phyloP scores from a whole-genome alignment of 1,140 invertebrate genomes.

The Delia radicum region DNA sequence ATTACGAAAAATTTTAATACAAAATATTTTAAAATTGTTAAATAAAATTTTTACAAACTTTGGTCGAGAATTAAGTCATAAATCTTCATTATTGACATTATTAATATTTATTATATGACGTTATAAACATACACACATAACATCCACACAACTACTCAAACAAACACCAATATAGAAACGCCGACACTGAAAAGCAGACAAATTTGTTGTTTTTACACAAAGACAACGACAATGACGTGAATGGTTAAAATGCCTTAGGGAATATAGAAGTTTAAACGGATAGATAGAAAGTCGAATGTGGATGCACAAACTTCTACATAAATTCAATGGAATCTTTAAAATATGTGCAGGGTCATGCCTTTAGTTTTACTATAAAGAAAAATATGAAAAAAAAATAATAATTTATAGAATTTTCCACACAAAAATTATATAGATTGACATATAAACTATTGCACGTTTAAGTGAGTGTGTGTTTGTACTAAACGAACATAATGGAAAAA shows the following conservation, averaged over 20 bases:
- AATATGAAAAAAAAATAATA: background rate
- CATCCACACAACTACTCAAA: background rate
- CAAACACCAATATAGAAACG: background rate
- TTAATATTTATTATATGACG: constrained; percentile 49
- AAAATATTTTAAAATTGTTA: background rate
- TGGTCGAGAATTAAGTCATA: constrained; percentile 34
- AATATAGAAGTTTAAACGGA: too few relatives aligned
- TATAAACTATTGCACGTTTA: background rate
- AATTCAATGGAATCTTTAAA: background rate
- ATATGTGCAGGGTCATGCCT: background rate
- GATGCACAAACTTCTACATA: too few relatives aligned
- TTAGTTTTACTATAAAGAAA: background rate
- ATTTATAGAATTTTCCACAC: background rate
- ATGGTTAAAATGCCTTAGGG: background rate
- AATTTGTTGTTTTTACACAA: background rate
- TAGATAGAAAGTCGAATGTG: too few relatives aligned
- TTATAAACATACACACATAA: background rate
- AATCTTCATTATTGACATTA: constrained; percentile 50
- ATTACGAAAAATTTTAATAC: too few relatives aligned
- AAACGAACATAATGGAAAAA: background rate
- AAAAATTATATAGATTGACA: background rate
- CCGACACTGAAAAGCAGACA: too few relatives aligned
- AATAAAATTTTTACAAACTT: too few relatives aligned
- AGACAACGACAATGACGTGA: background rate
- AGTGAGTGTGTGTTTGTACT: background rate